phyloP scores from a whole-genome alignment of 2,113 vertebrate genomes.

The Macroglossus sobrinus region DNA sequence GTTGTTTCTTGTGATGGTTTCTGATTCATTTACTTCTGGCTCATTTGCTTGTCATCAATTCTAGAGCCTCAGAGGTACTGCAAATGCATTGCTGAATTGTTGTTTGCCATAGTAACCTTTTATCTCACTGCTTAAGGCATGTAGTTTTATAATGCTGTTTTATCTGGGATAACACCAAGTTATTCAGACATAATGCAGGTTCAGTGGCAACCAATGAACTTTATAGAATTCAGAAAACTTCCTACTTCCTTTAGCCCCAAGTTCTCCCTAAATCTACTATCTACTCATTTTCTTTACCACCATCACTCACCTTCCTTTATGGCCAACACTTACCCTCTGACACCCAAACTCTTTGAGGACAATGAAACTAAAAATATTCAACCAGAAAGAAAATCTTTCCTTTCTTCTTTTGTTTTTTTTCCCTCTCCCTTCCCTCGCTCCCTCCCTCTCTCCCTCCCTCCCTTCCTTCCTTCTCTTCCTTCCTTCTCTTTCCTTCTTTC shows the following conservation, averaged over 20 bases:
- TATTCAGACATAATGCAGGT: slow-evolving; percentile 8
- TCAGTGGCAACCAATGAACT: neutral
- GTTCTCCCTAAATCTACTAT: neutral
- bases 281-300: neutral
- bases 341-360: neutral
- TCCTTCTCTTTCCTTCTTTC: neutral
- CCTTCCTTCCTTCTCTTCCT: neutral
- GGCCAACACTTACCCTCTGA: neutral
- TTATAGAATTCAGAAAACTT: neutral
- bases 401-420: neutral
- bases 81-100: slow-evolving; percentile 47
- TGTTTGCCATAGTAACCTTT: slow-evolving; percentile 56
- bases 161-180: slow-evolving; percentile 42
- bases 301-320: neutral
- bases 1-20: slow-evolving; percentile 36
- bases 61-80: slow-evolving; percentile 25
- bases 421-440: too few species aligned
- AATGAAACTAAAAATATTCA: neutral
- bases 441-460: neutral
- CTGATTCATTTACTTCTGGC: slow-evolving; percentile 66
- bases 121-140: slow-evolving; percentile 44
- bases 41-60: slow-evolving; percentile 65
- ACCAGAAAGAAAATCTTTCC: neutral
- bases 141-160: slow-evolving; percentile 47
- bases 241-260: neutral